phyloP scores from a whole-genome alignment of 2,113 vertebrate genomes.

The Ceyx melanurus region DNA sequence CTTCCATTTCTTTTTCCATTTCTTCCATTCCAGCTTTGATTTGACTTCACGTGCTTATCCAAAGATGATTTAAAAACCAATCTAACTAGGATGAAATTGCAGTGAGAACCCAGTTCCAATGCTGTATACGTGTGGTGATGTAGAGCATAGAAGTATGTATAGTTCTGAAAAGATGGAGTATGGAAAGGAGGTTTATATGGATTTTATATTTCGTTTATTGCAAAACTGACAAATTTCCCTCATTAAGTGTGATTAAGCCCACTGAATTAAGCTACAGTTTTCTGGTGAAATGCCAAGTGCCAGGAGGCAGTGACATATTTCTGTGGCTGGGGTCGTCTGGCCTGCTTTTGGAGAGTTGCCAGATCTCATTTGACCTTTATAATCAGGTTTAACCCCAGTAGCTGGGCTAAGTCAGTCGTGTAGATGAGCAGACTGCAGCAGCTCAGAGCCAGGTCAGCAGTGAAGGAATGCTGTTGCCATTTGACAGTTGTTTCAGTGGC shows the following conservation, averaged over 20 bases:
- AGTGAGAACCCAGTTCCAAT: background rate
- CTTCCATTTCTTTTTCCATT: background rate
- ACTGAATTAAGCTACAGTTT: background rate
- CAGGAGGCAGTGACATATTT: background rate
- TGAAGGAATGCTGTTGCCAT: background rate
- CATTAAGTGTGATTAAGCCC: constrained; percentile 2
- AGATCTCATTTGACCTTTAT: background rate
- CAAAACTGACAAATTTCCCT: constrained; percentile 2
- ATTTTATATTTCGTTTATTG: background rate
- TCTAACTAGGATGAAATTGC: background rate
- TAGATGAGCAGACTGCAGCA: background rate
- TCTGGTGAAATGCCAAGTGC: background rate
- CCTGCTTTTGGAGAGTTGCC: background rate
- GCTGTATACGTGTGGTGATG: background rate
- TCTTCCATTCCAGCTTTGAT: background rate
- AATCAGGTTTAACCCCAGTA: background rate
- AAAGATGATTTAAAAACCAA: background rate
- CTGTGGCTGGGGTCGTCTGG: background rate
- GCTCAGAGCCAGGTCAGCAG: background rate
- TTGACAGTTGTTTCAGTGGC: constrained; percentile 3
- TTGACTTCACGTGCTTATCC: background rate
- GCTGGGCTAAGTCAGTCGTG: background rate
- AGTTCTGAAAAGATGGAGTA: background rate
- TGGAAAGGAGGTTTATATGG: background rate
- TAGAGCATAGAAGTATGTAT: background rate